Evolutionary conservation across 2,888 invertebrate species (phyloP), one percentile per base, ranked within the genome.

Genomic region (Odontothrips loti): DNA sequence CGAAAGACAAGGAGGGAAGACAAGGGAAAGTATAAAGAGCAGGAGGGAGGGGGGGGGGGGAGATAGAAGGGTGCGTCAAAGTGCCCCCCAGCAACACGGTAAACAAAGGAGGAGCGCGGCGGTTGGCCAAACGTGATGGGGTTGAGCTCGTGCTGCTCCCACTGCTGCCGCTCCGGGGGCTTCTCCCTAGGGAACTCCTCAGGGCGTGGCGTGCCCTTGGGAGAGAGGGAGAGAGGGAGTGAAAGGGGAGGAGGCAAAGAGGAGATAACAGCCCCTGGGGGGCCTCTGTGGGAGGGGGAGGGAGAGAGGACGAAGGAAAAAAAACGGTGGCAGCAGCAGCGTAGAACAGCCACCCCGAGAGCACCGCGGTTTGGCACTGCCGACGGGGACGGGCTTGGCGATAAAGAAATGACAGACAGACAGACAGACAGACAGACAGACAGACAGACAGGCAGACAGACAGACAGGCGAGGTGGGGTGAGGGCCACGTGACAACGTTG

Each of bases 201-300:
- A 6, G 34, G 34, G 34, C 34, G 34, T 2, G 34, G 34, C 34
- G 34, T 43, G 34, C 34, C 34, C 34, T 43, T 43, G 34, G 80
- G 81, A 79, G 83, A 63, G 81, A 79, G 79, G 47, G 63, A 81
- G 80, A 82, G 80, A 80, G 81, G 63, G 75, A 79, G 79, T 80
- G 75, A 82, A 79, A 79, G 79, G 79, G 81, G 47, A 82, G 80
- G 81, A 80, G 79, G 82, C 86, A 86, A 86, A 87, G 87, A 83
- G 85, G 85, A 85, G 86, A 86, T 86, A 83, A 81, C 83, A 87
- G 84, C 85, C 85, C 34, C 79, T 82, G 79, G 75, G 78, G 51
- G 79, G 51, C 79, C n/a, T n/a, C n/a, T n/a, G 80, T 79, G 79
- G 80, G 80, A 63, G 80, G 81, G 27, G 27, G 15, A 47, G 20